phyloP scores from a whole-genome alignment of 2,888 invertebrate genomes.

The Folsomia manolachei region DNA sequence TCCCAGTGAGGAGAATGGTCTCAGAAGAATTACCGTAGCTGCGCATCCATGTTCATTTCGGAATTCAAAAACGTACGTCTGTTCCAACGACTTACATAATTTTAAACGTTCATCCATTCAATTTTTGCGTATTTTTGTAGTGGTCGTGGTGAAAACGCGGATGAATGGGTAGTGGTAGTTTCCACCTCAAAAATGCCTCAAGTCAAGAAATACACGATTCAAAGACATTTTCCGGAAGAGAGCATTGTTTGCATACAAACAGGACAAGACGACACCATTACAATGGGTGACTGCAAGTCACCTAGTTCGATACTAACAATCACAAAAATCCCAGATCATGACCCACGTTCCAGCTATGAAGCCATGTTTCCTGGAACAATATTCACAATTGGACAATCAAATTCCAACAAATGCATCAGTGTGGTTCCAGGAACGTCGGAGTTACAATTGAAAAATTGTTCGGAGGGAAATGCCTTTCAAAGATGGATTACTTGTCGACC shows the following conservation, averaged over 20 bases:
- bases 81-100: neutral
- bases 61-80: neutral
- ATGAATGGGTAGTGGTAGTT: neutral
- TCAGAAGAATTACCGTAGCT: neutral
- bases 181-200: neutral
- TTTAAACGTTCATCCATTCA: neutral
- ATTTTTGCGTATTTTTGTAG: too few relatives aligned
- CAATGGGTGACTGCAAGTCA: neutral
- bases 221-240: neutral
- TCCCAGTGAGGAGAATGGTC: too few relatives aligned
- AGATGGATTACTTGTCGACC: slow-evolving; percentile 3
- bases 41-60: neutral
- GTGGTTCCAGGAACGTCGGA: neutral
- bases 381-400: slow-evolving; percentile 9
- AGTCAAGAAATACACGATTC: neutral
- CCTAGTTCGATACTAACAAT: neutral
- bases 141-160: neutral
- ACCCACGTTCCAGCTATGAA: neutral
- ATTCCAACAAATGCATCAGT: neutral
- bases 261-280: neutral
- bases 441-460: neutral
- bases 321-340: neutral
- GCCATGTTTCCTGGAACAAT: neutral
- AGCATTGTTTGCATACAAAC: neutral
- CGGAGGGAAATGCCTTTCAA: neutral